A percentile compares a stretch with the other conserved stretches of the same genome.
Evolutionary conservation across 2,888 invertebrate species (phyloP).

Genomic region (Anarsia innoxiella): DNA sequence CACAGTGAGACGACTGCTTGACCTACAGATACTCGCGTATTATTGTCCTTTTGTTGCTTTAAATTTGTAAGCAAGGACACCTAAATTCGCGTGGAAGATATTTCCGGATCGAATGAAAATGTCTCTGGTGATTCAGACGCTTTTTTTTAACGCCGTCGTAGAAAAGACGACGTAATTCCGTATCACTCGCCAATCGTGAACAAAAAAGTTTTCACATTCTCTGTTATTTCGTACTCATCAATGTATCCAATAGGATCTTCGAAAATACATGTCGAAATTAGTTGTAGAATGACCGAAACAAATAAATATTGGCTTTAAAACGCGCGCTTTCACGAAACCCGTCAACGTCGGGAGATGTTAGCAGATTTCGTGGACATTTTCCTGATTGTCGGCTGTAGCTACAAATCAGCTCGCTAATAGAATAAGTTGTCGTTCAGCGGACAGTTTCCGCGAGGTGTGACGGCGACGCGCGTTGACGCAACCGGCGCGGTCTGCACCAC

Average conservation of each 20-base stretch:
- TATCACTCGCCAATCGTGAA: slow-evolving; percentile 48
- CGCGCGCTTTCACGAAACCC: slow-evolving; percentile 20
- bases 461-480: slow-evolving; percentile 45
- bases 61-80: slow-evolving; percentile 65
- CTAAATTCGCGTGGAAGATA: slow-evolving; percentile 59
- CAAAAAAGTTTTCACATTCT: slow-evolving; percentile 52
- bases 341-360: slow-evolving; percentile 37
- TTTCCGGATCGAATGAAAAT: slow-evolving; percentile 66
- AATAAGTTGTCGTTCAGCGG: slow-evolving; percentile 43
- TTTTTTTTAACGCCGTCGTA: slow-evolving; percentile 48
- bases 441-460: slow-evolving; percentile 52
- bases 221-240: too few species aligned
- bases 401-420: slow-evolving; percentile 51
- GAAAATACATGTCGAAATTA: too few species aligned
- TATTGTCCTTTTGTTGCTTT: slow-evolving; percentile 60
- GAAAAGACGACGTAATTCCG: slow-evolving; percentile 53
- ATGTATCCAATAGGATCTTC: too few species aligned
- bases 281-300: too few species aligned
- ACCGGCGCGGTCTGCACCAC: slow-evolving; percentile 48
- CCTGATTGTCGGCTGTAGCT: slow-evolving; percentile 36
- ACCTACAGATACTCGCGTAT: slow-evolving; percentile 35
- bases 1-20: slow-evolving; percentile 35
- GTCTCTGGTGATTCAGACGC: slow-evolving; percentile 65
- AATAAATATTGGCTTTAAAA: too few species aligned
- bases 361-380: slow-evolving; percentile 33